These are phyloP conservation scores for Sarcophaga caerulescens DNA, from an alignment of 2,888 invertebrate species.

Conservation along the genomic window DNA sequence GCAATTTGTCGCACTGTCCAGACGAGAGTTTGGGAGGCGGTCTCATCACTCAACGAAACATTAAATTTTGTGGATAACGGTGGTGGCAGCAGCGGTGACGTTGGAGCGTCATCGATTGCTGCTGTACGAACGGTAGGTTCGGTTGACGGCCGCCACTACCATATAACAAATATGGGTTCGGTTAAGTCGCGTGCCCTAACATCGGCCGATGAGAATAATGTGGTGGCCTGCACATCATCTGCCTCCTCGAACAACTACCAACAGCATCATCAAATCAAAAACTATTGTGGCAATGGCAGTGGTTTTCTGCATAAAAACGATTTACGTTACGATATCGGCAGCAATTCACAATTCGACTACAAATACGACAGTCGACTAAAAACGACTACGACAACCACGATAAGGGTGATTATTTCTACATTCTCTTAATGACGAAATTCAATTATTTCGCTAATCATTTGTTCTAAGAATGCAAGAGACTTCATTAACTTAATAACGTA, in stretches of 20 bases:
- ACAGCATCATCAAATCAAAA: constrained; percentile 60
- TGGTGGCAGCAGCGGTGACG: constrained; percentile 67
- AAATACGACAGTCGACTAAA: too few relatives aligned
- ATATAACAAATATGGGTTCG: constrained; percentile 78
- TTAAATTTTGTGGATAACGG: constrained; percentile 72
- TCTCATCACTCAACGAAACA: constrained; percentile 77
- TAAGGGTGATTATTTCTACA: too few relatives aligned
- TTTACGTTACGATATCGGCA: constrained; percentile 78
- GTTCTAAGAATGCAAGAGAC: too few relatives aligned
- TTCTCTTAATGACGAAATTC: too few relatives aligned
- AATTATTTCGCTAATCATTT: too few relatives aligned
- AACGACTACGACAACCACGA: too few relatives aligned
- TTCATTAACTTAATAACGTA: too few relatives aligned
- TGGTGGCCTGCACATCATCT: constrained; percentile 62
- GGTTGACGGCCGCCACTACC: constrained; percentile 62
- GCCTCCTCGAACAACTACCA: constrained; percentile 56
- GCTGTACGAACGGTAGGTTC: constrained; percentile 65
- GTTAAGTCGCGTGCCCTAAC: constrained; percentile 79
- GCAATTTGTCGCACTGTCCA: constrained; percentile 78
- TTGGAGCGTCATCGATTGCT: constrained; percentile 66
- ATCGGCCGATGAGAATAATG: constrained; percentile 73
- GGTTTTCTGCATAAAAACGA: constrained; percentile 78
- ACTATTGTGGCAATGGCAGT: constrained; percentile 65
- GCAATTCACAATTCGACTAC: constrained; percentile 78
- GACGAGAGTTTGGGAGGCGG: constrained; percentile 77